Percentiles rank a stretch among this genome's conserved stretches.
These are phyloP conservation scores for Phrynocephalus versicolor DNA, from an alignment of 2,113 vertebrate species.

Conservation along the genomic window DNA sequence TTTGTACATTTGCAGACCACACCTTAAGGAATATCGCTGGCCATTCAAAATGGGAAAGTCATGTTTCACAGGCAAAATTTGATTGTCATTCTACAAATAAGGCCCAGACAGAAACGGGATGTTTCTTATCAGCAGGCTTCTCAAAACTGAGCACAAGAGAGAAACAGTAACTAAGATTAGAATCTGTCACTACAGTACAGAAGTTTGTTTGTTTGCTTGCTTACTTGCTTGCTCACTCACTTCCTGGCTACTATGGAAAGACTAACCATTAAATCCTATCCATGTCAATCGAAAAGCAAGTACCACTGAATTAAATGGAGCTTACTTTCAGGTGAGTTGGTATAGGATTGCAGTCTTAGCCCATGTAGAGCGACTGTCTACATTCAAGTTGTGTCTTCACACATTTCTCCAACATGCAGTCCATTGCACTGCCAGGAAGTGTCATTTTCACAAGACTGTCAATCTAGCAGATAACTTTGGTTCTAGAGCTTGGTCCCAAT, in stretches of 20 bases:
- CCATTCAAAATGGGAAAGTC: slow-evolving; percentile 69
- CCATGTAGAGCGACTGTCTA: neutral
- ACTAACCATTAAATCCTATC: neutral
- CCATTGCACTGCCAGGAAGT: slow-evolving; percentile 12
- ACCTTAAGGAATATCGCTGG: slow-evolving; percentile 67
- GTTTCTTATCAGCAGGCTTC: slow-evolving; percentile 68
- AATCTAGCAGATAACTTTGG: slow-evolving; percentile 18
- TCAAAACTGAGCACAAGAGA: slow-evolving; percentile 67
- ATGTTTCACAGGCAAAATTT: slow-evolving; percentile 69
- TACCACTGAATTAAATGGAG: neutral
- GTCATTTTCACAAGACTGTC: neutral
- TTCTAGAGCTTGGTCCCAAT: slow-evolving; percentile 6
- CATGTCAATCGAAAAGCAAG: neutral
- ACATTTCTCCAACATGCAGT: neutral
- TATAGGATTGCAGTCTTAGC: neutral
- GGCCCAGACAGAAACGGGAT: slow-evolving; percentile 51
- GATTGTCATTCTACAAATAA: slow-evolving; percentile 75
- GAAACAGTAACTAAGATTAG: slow-evolving; percentile 49
- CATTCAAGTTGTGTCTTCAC: neutral
- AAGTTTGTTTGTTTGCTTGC: slow-evolving; percentile 35
- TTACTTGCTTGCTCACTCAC: too few species aligned
- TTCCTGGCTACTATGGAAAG: slow-evolving; percentile 37
- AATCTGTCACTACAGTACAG: slow-evolving; percentile 25
- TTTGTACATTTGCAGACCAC: slow-evolving; percentile 77
- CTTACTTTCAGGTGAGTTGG: neutral